phyloP scores from a whole-genome alignment of 2,888 invertebrate species.

The Lycaena phlaeas region DNA sequence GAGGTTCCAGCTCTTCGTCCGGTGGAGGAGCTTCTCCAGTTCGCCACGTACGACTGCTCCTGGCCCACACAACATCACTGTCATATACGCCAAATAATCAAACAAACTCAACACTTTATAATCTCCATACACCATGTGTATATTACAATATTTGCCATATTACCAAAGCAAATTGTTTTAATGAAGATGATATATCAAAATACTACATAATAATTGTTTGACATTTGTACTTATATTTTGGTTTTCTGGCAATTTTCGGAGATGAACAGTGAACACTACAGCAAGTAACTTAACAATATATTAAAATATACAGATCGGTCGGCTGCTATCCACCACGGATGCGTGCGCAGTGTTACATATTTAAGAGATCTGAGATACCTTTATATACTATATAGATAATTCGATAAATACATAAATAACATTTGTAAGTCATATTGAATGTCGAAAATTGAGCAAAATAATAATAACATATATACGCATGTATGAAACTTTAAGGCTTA shows the following conservation, averaged over 20 bases:
- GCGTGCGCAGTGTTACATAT: neutral
- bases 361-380: neutral
- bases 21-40: conserved; percentile 49
- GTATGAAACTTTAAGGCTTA: conserved; percentile 4
- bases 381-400: neutral
- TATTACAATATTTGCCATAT: neutral
- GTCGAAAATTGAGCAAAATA: conserved; percentile 7
- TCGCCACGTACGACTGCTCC: conserved; percentile 65
- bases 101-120: neutral
- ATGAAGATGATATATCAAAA: no score
- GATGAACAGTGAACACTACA: no score
- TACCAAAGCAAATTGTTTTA: neutral
- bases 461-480: conserved; percentile 8
- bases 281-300: no score
- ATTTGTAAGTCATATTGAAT: neutral
- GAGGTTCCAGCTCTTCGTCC: conserved; percentile 62
- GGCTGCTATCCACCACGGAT: neutral
- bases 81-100: conserved; percentile 25
- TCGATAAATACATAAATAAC: conserved; percentile 1
- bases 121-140: neutral
- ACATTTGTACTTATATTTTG: no score
- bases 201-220: no score
- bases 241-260: no score
- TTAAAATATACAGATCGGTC: neutral
- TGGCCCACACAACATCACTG: conserved; percentile 57